Percentiles rank a stretch among this genome's conserved stretches.
Conservation (phyloP, 2,888 invertebrate genomes). For the Xylophagus ater region DNA sequence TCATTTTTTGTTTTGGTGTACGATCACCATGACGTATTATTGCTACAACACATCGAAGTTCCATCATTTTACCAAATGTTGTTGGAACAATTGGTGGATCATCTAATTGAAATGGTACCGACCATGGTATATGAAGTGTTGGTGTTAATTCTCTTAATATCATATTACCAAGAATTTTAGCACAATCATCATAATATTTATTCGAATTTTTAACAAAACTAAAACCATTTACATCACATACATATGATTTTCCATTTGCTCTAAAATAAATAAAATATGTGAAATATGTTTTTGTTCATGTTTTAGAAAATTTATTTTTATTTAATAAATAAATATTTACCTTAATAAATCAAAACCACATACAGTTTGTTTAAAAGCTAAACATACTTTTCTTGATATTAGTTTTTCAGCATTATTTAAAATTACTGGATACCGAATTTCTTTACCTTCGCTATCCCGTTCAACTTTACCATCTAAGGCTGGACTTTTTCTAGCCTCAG, state of each 20-base stretch:
- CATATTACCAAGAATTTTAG: slow-evolving; percentile 97
- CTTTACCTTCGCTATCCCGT: slow-evolving; percentile 93
- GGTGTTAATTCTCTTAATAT: slow-evolving; percentile 90
- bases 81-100: slow-evolving; percentile 99
- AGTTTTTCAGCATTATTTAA: slow-evolving; percentile 94
- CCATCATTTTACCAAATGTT: slow-evolving; percentile 96
- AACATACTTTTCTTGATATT: slow-evolving; percentile 93
- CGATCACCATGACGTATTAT: slow-evolving; percentile 97
- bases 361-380: slow-evolving; percentile 95
- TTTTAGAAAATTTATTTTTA: not conserved
- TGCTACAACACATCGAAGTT: slow-evolving; percentile 86
- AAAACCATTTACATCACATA: slow-evolving; percentile 99
- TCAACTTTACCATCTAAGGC: slow-evolving; percentile 98
- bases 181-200: slow-evolving; percentile 99
- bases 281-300: slow-evolving; percentile 10
- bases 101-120: slow-evolving; percentile 91
- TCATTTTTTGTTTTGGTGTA: slow-evolving; percentile 99
- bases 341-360: slow-evolving; percentile 96
- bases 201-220: slow-evolving; percentile 99
- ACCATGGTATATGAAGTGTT: slow-evolving; percentile 93
- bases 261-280: slow-evolving; percentile 40
- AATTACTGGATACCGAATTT: slow-evolving; percentile 97
- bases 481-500: slow-evolving; percentile 97
- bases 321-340: slow-evolving; percentile 33
- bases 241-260: slow-evolving; percentile 97